These are phyloP conservation scores for Lasioglossum villosulum DNA, from an alignment of 2,888 invertebrate genomes.

Conservation along the genomic window DNA sequence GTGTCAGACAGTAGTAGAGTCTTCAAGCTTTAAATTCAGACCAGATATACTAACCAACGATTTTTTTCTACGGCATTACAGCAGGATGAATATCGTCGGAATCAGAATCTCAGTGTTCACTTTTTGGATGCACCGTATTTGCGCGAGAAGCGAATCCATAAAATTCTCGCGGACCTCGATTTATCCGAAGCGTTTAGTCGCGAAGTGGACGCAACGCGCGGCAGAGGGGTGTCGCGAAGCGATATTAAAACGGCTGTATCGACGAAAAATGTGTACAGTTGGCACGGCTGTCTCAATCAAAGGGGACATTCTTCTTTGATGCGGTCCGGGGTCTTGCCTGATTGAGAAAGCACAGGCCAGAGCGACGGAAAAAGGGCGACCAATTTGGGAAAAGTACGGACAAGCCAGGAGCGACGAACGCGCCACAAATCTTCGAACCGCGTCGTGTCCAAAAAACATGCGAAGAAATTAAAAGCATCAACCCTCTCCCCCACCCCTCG, in stretches of 20 bases:
- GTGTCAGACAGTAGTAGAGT: too few species aligned
- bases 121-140: not conserved
- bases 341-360: not conserved
- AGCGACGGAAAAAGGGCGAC: not conserved
- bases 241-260: not conserved
- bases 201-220: too few species aligned
- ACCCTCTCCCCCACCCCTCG: not conserved
- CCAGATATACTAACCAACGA: not conserved
- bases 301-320: not conserved
- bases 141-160: not conserved
- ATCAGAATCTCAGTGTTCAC: not conserved
- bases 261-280: not conserved
- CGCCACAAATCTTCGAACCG: slow-evolving; percentile 50
- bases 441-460: slow-evolving; percentile 41
- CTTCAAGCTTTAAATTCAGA: too few species aligned
- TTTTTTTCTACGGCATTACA: not conserved
- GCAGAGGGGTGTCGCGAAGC: not conserved
- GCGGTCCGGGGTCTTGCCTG: not conserved
- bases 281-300: not conserved
- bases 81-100: not conserved
- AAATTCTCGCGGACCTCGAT: not conserved
- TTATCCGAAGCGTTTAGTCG: not conserved
- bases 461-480: slow-evolving; percentile 60
- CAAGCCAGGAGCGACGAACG: slow-evolving; percentile 31
- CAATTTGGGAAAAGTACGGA: slow-evolving; percentile 33